These are phyloP conservation scores for Tanytarsus gracilentus DNA, from an alignment of 2,888 invertebrate genomes.

Conservation along the genomic window DNA sequence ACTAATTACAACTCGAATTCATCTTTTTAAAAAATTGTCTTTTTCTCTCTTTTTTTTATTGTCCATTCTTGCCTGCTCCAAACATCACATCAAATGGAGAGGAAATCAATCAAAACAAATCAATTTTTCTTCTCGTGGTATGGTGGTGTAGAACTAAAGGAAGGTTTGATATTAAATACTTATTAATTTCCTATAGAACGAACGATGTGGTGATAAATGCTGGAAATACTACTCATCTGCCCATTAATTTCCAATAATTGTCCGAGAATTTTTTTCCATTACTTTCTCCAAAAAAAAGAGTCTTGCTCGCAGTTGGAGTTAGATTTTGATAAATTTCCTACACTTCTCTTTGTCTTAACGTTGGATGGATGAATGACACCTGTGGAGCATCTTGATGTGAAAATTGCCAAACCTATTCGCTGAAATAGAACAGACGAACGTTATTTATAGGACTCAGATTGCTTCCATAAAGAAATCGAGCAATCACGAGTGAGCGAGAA, in stretches of 20 bases:
- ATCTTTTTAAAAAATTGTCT: slow-evolving; percentile 13
- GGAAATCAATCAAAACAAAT: slow-evolving; percentile 27
- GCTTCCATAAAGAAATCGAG: too few species aligned
- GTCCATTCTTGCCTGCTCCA: not conserved
- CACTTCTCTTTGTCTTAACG: too few species aligned
- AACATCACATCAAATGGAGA: not conserved
- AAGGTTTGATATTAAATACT: not conserved
- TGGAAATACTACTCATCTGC: not conserved
- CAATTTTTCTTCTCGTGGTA: slow-evolving; percentile 2
- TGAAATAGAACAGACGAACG: slow-evolving; percentile 8
- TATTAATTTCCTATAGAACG: too few species aligned
- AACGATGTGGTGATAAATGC: not conserved
- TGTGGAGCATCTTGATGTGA: slow-evolving; percentile 20
- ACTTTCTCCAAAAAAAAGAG: not conserved
- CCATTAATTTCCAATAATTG: slow-evolving; percentile 2
- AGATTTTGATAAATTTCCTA: too few species aligned
- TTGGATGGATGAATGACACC: slow-evolving; percentile 17
- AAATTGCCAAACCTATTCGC: slow-evolving; percentile 19
- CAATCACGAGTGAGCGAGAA: too few species aligned
- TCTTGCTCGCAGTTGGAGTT: not conserved
- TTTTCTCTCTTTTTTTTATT: not conserved
- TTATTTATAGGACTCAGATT: slow-evolving; percentile 14
- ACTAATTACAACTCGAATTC: slow-evolving; percentile 7
- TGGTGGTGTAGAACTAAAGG: not conserved
- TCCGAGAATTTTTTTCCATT: slow-evolving; percentile 15